These are phyloP conservation scores for Hydrozoanthus tunicans DNA, from an alignment of 64 coral and sea anemone genomes.

Conservation along the genomic window DNA sequence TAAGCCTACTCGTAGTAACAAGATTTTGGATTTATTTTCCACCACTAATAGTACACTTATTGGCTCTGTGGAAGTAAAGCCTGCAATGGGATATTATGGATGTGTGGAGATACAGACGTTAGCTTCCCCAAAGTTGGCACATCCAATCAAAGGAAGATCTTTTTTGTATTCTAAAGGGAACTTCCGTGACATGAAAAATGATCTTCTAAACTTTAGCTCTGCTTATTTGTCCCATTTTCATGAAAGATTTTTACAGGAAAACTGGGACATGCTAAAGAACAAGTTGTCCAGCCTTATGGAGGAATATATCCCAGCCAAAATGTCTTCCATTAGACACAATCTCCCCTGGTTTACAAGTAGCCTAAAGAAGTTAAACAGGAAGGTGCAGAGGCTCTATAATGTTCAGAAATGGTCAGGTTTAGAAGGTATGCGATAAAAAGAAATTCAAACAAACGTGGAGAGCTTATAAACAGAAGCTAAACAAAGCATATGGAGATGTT, in stretches of 20 bases:
- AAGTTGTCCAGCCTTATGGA: slow-evolving; percentile 39
- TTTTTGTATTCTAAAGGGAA: slow-evolving; percentile 66
- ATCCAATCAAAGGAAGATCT: slow-evolving; percentile 46
- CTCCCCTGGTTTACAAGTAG: neutral
- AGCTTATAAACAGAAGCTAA: slow-evolving; percentile 47
- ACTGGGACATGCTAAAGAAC: slow-evolving; percentile 53
- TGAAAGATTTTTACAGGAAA: slow-evolving; percentile 59
- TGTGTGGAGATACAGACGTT: slow-evolving; percentile 52
- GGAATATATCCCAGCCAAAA: slow-evolving; percentile 40
- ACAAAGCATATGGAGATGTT: slow-evolving; percentile 47
- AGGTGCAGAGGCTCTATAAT: slow-evolving; percentile 64
- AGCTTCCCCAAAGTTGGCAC: slow-evolving; percentile 54
- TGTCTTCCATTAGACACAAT: neutral
- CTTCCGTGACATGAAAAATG: slow-evolving; percentile 59
- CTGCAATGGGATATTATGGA: slow-evolving; percentile 59
- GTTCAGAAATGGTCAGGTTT: slow-evolving; percentile 49
- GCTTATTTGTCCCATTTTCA: slow-evolving; percentile 51
- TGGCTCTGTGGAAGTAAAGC: slow-evolving; percentile 59
- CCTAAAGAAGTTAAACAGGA: slow-evolving; percentile 13
- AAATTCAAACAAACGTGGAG: slow-evolving; percentile 60
- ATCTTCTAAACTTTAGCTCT: slow-evolving; percentile 49
- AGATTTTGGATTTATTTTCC: slow-evolving; percentile 54
- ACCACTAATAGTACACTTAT: slow-evolving; percentile 54
- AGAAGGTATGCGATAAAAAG: slow-evolving; percentile 44
- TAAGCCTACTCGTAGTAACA: slow-evolving; percentile 36